Conservation (phyloP, 2,113 vertebrate species). For the Tympanuchus pallidicinctus region DNA sequence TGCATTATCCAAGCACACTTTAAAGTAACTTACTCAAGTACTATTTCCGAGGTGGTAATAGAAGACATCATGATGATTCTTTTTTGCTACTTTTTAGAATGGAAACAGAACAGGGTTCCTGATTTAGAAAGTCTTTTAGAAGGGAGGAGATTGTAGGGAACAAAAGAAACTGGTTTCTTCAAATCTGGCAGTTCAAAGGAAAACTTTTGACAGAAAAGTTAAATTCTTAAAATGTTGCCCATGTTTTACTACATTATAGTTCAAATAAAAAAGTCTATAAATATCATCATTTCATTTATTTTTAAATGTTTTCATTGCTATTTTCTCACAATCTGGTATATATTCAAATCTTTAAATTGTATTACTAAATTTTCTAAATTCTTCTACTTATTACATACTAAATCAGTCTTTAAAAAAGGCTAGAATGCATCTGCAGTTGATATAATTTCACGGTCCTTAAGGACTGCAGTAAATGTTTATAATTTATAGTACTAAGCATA, state of each 20-base stretch:
- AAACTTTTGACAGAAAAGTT: neutral
- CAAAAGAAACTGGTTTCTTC: neutral
- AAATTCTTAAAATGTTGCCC: neutral
- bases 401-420: neutral
- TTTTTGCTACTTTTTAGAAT: neutral
- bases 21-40: neutral
- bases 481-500: neutral
- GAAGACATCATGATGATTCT: neutral
- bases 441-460: neutral
- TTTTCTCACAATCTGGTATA: neutral
- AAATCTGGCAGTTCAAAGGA: neutral
- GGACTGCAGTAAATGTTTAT: neutral
- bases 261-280: neutral
- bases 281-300: neutral
- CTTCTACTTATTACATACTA: neutral
- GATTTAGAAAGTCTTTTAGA: neutral
- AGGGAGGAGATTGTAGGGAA: neutral
- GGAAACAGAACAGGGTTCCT: neutral
- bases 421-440: neutral
- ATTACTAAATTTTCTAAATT: neutral
- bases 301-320: neutral
- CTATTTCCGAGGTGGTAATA: neutral
- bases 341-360: neutral
- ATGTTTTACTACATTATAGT: neutral
- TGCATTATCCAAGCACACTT: neutral